phyloP scores from a whole-genome alignment of 2,797 vertebrate species.

The Loris lydekkerianus region DNA sequence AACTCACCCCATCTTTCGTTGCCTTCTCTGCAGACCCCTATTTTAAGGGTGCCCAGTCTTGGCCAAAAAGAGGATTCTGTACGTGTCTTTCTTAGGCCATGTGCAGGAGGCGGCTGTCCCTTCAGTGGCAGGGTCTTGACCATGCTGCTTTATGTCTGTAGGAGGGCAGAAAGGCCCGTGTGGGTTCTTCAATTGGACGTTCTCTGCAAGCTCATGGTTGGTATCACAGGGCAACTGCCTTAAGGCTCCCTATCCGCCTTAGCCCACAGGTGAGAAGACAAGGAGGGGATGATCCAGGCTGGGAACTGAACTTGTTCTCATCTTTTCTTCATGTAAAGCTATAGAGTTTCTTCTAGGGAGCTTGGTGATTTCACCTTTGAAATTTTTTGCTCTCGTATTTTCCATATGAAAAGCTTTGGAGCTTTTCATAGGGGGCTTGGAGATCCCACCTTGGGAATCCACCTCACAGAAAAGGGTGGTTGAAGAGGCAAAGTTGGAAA shows the following conservation, averaged over 20 bases:
- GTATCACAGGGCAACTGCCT: not conserved
- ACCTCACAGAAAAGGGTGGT: not conserved
- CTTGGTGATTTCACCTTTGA: not conserved
- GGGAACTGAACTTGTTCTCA: not conserved
- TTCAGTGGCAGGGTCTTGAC: conserved; percentile 69
- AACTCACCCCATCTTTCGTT: no score
- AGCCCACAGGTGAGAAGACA: not conserved
- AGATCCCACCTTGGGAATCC: not conserved
- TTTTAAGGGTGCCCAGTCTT: not conserved
- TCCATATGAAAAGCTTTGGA: no score
- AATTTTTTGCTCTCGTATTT: no score
- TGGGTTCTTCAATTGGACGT: not conserved
- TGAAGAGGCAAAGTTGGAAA: not conserved
- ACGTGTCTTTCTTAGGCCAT: conserved; percentile 81
- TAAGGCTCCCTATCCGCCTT: not conserved
- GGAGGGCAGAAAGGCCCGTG: no score
- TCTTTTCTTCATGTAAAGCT: no score
- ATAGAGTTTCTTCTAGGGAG: not conserved
- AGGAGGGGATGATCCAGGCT: fast-evolving
- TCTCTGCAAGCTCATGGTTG: not conserved
- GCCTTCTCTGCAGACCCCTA: no score
- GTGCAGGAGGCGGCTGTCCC: no score
- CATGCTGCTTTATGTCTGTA: not conserved
- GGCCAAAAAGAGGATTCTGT: not conserved
- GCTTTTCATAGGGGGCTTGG: no score